Evolutionary conservation across 2,888 invertebrate genomes (phyloP).

Genomic region (Mythimna lalbum): DNA sequence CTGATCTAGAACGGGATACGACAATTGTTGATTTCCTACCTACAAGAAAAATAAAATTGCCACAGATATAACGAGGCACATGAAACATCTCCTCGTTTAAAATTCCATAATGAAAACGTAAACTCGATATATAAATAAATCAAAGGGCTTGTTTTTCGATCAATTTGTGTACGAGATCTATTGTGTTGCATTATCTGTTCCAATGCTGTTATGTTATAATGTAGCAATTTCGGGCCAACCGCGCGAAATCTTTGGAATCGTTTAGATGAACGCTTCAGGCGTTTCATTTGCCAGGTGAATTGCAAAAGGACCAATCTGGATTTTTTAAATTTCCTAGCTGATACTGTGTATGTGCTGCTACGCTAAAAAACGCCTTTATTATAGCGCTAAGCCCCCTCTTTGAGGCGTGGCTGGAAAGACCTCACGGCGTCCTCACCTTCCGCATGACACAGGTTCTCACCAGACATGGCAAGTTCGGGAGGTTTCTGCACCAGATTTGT

Average conservation of each 20-base stretch:
- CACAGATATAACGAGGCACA: not conserved
- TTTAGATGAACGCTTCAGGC: constrained; percentile 61
- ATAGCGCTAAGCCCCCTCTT: too few species aligned
- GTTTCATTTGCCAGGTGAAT: not conserved
- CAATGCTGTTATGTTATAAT: constrained; percentile 66
- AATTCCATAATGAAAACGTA: not conserved
- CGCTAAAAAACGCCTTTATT: too few species aligned
- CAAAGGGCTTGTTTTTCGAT: constrained; percentile 21
- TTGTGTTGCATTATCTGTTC: constrained; percentile 64
- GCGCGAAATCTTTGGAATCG: constrained; percentile 66
- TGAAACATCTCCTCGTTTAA: not conserved
- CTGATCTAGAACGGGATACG: too few species aligned
- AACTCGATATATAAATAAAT: constrained; percentile 7
- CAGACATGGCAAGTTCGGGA: too few species aligned
- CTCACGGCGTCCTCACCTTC: too few species aligned
- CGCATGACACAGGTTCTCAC: too few species aligned
- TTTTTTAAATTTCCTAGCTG: not conserved
- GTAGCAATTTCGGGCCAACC: constrained; percentile 67
- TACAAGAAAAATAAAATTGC: too few species aligned
- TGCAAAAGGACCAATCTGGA: constrained; percentile 28
- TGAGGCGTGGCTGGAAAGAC: too few species aligned
- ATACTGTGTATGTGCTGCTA: not conserved
- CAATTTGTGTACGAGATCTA: constrained; percentile 58
- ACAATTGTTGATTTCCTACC: too few species aligned
- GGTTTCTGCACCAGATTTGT: too few species aligned